Evolutionary conservation across 2,888 invertebrate species (phyloP), one percentile per base, ranked within the genome.

Genomic region (Orthonevra nobilis): DNA sequence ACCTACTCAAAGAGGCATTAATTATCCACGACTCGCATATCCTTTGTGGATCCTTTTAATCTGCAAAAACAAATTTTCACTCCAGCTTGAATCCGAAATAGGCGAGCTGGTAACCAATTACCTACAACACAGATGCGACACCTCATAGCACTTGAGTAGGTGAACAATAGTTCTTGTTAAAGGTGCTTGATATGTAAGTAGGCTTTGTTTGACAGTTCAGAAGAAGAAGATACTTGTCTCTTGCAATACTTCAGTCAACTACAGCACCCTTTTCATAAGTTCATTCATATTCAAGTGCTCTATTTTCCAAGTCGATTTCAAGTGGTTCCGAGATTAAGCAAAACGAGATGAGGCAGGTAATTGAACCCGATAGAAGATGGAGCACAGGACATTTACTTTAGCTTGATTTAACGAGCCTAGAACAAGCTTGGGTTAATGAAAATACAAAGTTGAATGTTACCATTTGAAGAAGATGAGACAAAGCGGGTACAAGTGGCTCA

Each of bases 281-380:
- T 56, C 40, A 56, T 56, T 56, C 30, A 42, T 56, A 56, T 56
- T 56, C 56, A 40, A 56, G 38, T 56, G 40, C 30, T 56, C 7
- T 23, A n/a, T 42, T 19, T 28, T 7, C 9, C 30, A 40, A 30
- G 19, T 5, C 7, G 40, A 30, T 30, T 56, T 42, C 40, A 28
- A 26, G 44, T 15, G 26, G 30, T 5, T 5, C 26, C 26, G 26
- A 26, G 26, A 26, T n/a, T n/a, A n/a, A n/a, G n/a, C n/a, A n/a
- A n/a, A n/a, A n/a, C n/a, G n/a, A n/a, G n/a, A n/a, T n/a, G n/a
- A n/a, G n/a, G n/a, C n/a, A n/a, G n/a, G n/a, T n/a, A 28, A 28
- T 28, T 28, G 9, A 28, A 28, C 4, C 3, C 7, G 28, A 28
- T 3, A 28, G 28, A 28, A n/a, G n/a, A n/a, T n/a, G n/a, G n/a